Evolutionary conservation across 2,888 invertebrate genomes (phyloP).

Genomic region (Lacanobia wlatinum): DNA sequence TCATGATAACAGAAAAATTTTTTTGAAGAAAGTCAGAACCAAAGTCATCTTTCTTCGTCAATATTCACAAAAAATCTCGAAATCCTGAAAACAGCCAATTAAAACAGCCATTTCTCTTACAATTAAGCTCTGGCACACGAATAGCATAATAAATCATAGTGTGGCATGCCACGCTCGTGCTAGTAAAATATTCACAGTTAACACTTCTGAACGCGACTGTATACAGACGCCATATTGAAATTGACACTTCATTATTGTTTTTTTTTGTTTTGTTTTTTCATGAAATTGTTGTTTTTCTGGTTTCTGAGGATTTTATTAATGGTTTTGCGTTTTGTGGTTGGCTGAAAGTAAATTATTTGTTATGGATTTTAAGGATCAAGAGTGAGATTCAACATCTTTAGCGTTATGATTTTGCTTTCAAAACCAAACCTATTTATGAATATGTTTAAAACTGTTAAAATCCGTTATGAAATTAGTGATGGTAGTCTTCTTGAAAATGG

Average conservation of each 20-base stretch:
- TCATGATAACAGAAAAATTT: no score
- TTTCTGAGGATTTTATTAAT: slow-evolving; percentile 4
- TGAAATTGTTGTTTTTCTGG: slow-evolving; percentile 25
- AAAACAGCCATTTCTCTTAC: slow-evolving; percentile 39
- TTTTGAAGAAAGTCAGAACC: no score
- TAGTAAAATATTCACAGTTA: slow-evolving; percentile 58
- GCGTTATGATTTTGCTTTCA: not conserved
- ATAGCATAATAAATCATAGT: slow-evolving; percentile 56
- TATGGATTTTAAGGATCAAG: not conserved
- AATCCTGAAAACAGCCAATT: slow-evolving; percentile 42
- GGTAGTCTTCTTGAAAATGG: not conserved
- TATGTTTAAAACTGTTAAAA: no score
- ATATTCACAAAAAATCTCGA: not conserved
- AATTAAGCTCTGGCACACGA: slow-evolving; percentile 51
- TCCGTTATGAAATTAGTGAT: no score
- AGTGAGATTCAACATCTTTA: not conserved
- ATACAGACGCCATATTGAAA: slow-evolving; percentile 58
- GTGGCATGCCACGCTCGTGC: slow-evolving; percentile 52
- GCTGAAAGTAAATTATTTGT: not conserved
- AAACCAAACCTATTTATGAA: not conserved
- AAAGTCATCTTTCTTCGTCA: not conserved
- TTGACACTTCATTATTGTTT: slow-evolving; percentile 53
- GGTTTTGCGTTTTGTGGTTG: not conserved
- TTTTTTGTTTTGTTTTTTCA: slow-evolving; percentile 10
- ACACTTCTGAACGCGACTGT: slow-evolving; percentile 53